Conservation (phyloP, 2,888 invertebrate genomes). For the Perizoma affinitatum region DNA sequence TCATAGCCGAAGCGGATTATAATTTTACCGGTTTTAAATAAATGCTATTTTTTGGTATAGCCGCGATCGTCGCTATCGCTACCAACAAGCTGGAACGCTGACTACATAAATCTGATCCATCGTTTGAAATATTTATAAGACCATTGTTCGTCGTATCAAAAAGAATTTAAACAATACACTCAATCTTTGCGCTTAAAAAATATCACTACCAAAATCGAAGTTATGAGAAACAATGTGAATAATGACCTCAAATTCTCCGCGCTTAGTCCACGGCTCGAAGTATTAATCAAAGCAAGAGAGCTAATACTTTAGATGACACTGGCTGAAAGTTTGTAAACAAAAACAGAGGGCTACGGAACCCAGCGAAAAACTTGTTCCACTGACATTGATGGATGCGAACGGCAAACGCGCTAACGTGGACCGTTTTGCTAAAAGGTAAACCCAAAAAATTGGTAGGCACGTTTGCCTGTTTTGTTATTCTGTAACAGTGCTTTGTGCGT, state of each 20-base stretch:
- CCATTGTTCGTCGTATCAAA: not conserved
- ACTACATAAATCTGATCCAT: too few species aligned
- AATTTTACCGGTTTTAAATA: constrained; percentile 6
- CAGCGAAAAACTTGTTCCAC: constrained; percentile 73
- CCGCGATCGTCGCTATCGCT: not conserved
- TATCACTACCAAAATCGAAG: constrained; percentile 14
- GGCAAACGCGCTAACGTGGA: constrained; percentile 58
- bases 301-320: constrained; percentile 69
- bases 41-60: constrained; percentile 2
- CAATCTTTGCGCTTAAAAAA: constrained; percentile 2
- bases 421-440: constrained; percentile 60
- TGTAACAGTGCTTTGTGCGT: constrained; percentile 43
- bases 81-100: too few species aligned
- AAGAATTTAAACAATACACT: constrained; percentile 8
- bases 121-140: constrained; percentile 2
- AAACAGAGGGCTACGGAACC: constrained; percentile 69
- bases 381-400: constrained; percentile 79
- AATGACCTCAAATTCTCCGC: constrained; percentile 25
- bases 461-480: constrained; percentile 48
- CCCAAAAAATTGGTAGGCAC: constrained; percentile 44
- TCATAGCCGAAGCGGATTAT: not conserved
- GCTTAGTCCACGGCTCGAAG: constrained; percentile 44
- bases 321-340: constrained; percentile 75
- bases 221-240: constrained; percentile 27
- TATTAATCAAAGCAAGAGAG: constrained; percentile 61